Conservation (phyloP, 92 coral and sea anemone genomes). For the Anthopleura xanthogrammica region DNA sequence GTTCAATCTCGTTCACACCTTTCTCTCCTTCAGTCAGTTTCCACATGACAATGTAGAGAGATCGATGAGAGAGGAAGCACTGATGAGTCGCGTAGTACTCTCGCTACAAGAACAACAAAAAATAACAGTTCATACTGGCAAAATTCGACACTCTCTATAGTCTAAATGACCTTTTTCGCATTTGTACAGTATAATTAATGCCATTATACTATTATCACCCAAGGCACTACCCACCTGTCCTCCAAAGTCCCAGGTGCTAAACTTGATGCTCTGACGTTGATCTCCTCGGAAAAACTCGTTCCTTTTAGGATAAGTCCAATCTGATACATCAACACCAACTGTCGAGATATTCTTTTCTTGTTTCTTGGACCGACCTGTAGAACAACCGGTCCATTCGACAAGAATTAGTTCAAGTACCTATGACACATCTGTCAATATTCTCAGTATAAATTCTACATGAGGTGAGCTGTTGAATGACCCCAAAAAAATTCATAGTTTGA, state of each 20-base stretch:
- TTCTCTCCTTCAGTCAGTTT: constrained; percentile 93
- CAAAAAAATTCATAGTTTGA: no score
- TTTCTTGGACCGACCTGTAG: constrained; percentile 46
- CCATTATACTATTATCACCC: neutral
- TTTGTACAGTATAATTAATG: no score
- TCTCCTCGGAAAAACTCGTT: constrained; percentile 82
- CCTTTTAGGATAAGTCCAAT: constrained; percentile 89
- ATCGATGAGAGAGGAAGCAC: constrained; percentile 91
- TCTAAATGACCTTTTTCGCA: no score
- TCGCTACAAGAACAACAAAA: constrained; percentile 44
- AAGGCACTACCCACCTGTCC: constrained; percentile 74
- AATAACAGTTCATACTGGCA: no score
- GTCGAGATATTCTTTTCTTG: constrained; percentile 82
- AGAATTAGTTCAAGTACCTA: neutral
- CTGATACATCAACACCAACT: constrained; percentile 97
- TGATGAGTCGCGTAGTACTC: constrained; percentile 99
- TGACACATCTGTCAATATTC: no score
- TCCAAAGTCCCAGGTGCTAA: constrained; percentile 99
- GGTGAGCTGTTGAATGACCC: no score
- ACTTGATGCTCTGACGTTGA: constrained; percentile 72
- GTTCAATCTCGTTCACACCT: constrained; percentile 84
- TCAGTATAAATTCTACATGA: no score
- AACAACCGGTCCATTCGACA: neutral
- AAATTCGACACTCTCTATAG: no score
- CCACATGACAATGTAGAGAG: constrained; percentile 97